Evolutionary conservation across 2,113 vertebrate species (phyloP).

Genomic region (Caloenas nicobarica): DNA sequence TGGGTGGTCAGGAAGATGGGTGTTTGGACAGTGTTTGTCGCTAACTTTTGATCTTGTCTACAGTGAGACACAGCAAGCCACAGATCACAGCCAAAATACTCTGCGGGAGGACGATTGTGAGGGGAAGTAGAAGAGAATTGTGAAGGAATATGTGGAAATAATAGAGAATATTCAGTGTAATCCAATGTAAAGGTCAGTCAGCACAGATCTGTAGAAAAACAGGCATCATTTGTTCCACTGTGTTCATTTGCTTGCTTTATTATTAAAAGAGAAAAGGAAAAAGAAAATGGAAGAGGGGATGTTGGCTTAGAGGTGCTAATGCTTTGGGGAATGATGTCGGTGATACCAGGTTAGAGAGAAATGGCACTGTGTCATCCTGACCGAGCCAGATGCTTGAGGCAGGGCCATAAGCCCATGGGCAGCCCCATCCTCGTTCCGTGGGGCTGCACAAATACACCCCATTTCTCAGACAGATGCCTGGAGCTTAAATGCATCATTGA

Average conservation of each 20-base stretch:
- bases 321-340: neutral
- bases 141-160: neutral
- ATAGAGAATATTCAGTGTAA: neutral
- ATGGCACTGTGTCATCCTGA: neutral
- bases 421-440: neutral
- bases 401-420: neutral
- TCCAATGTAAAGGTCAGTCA: neutral
- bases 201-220: neutral
- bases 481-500: neutral
- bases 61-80: neutral
- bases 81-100: neutral
- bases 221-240: neutral
- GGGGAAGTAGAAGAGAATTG: neutral
- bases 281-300: neutral
- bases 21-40: neutral
- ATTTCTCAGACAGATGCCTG: neutral
- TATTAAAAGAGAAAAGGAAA: neutral
- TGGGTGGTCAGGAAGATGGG: neutral
- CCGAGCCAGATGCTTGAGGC: neutral
- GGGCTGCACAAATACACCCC: neutral
- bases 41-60: neutral
- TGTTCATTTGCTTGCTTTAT: neutral
- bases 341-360: neutral
- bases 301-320: neutral
- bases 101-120: rapidly evolving